These are phyloP conservation scores for Conus canariensis DNA, from an alignment of 2,888 invertebrate genomes.

Conservation along the genomic window DNA sequence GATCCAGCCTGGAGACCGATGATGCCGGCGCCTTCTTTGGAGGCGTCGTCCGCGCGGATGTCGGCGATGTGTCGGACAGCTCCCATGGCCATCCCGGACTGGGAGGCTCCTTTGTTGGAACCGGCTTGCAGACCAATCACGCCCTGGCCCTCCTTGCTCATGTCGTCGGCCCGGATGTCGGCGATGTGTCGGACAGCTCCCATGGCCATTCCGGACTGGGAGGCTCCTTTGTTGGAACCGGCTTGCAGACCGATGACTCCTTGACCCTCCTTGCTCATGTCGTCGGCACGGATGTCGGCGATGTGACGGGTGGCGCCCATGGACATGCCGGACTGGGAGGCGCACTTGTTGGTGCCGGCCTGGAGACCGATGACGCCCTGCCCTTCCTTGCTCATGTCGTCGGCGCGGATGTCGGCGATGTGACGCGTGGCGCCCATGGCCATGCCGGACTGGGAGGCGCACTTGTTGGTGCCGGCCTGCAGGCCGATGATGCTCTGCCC, in stretches of 20 bases:
- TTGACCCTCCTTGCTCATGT: conserved; percentile 67
- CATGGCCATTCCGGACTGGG: conserved; percentile 75
- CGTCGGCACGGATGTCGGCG: conserved; percentile 75
- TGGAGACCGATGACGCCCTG: conserved; percentile 72
- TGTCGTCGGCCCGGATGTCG: conserved; percentile 73
- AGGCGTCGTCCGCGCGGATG: conserved; percentile 67
- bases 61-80: conserved; percentile 74
- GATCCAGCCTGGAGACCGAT: conserved; percentile 73
- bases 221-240: conserved; percentile 76
- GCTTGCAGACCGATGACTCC: conserved; percentile 74
- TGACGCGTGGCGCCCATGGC: conserved; percentile 66
- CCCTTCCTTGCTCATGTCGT: conserved; percentile 67
- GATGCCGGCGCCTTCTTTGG: conserved; percentile 56
- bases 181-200: conserved; percentile 74
- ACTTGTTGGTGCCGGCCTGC: conserved; percentile 77
- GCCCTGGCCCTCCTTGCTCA: conserved; percentile 58
- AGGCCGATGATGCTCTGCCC: conserved; percentile 70
- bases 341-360: conserved; percentile 75
- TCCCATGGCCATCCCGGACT: conserved; percentile 76
- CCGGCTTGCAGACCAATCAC: conserved; percentile 73
- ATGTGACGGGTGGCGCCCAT: conserved; percentile 75
- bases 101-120: conserved; percentile 75
- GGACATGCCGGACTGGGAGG: conserved; percentile 75
- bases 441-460: conserved; percentile 77
- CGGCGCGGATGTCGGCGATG: conserved; percentile 75